Conservation (phyloP, 2,888 invertebrate species). For the Strigamia crassipes region DNA sequence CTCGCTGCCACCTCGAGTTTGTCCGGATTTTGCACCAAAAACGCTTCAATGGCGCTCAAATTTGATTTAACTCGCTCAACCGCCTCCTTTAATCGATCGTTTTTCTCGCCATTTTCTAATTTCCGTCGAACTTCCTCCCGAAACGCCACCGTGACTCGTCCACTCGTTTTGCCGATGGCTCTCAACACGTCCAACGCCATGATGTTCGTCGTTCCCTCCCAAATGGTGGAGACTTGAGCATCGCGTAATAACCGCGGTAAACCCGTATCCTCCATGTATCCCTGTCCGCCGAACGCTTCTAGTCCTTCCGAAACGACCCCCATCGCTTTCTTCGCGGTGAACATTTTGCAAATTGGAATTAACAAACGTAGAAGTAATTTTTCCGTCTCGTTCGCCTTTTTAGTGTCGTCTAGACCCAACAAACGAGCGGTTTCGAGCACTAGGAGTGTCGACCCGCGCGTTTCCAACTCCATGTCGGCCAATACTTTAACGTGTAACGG, state of each 20-base stretch:
- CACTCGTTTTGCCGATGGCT: constrained; percentile 61
- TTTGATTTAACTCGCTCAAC: constrained; percentile 53
- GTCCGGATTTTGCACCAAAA: constrained; percentile 52
- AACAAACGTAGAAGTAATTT: constrained; percentile 61
- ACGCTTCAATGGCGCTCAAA: constrained; percentile 51
- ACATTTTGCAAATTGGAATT: constrained; percentile 64
- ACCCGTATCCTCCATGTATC: constrained; percentile 66
- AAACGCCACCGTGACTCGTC: constrained; percentile 58
- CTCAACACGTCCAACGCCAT: constrained; percentile 64
- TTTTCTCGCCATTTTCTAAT: constrained; percentile 51
- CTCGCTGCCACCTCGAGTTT: constrained; percentile 60
- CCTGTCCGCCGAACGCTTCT: constrained; percentile 66
- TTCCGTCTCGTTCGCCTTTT: constrained; percentile 58
- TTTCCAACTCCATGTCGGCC: constrained; percentile 63
- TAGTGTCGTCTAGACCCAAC: constrained; percentile 60
- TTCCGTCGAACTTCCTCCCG: constrained; percentile 54
- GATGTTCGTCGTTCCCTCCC: constrained; percentile 67
- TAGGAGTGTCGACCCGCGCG: constrained; percentile 61
- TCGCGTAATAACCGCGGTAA: constrained; percentile 63
- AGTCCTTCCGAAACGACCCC: constrained; percentile 63
- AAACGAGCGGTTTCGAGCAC: constrained; percentile 61
- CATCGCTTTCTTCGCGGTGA: constrained; percentile 63
- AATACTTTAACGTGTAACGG: constrained; percentile 64
- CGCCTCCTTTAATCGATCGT: constrained; percentile 49
- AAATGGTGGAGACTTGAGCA: constrained; percentile 64